A percentile compares a stretch with the other conserved stretches of the same genome.
Evolutionary conservation across 2,888 invertebrate genomes (phyloP).

Genomic region (Cyclophora punctaria): DNA sequence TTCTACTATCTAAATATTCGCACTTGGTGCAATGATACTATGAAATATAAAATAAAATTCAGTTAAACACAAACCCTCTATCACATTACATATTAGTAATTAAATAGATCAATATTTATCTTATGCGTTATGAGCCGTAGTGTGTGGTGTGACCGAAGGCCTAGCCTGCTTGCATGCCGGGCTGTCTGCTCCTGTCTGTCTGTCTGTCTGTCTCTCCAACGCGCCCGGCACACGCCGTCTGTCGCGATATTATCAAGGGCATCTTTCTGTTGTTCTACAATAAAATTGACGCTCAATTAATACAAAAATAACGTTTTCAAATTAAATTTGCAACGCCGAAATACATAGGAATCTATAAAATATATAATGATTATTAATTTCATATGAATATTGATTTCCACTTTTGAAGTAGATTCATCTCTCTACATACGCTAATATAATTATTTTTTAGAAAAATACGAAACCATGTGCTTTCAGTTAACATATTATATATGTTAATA

Average conservation of each 20-base stretch:
- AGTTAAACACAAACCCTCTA: slow-evolving; percentile 53
- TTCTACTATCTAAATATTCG: slow-evolving; percentile 49
- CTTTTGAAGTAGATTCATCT: slow-evolving; percentile 58
- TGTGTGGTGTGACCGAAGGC: too few species aligned
- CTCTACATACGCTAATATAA: slow-evolving; percentile 60
- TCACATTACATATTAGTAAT: slow-evolving; percentile 47
- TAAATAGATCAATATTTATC: slow-evolving; percentile 28
- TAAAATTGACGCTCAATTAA: slow-evolving; percentile 21
- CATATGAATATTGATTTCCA: slow-evolving; percentile 51
- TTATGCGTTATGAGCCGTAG: slow-evolving; percentile 11
- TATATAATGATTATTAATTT: slow-evolving; percentile 38
- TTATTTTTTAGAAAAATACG: slow-evolving; percentile 71
- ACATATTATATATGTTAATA: slow-evolving; percentile 74
- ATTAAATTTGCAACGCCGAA: slow-evolving; percentile 54
- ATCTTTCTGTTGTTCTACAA: slow-evolving; percentile 15
- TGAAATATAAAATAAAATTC: slow-evolving; percentile 41
- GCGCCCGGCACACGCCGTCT: slow-evolving; percentile 4
- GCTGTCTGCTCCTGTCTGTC: too few species aligned
- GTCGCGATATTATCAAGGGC: slow-evolving; percentile 5
- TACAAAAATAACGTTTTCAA: slow-evolving; percentile 51
- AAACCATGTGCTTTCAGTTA: slow-evolving; percentile 73
- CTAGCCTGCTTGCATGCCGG: too few species aligned
- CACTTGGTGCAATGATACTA: slow-evolving; percentile 65
- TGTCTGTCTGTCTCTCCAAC: background rate
- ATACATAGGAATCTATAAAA: slow-evolving; percentile 34